Evolutionary conservation across 2,888 invertebrate genomes (phyloP).

Genomic region (Ophioninae sp.): DNA sequence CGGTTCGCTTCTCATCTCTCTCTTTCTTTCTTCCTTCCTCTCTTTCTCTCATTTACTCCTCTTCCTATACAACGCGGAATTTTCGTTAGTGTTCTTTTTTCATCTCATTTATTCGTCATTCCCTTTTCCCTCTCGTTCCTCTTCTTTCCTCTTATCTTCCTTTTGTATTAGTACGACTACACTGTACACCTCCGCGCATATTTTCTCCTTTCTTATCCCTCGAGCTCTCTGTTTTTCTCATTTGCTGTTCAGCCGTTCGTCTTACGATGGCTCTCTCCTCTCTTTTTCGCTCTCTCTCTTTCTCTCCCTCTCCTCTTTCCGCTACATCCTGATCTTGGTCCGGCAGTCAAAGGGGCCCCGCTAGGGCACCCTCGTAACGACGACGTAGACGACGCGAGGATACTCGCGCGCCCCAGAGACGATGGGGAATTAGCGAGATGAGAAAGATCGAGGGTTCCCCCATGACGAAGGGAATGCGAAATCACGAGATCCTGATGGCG

Average conservation of each 20-base stretch:
- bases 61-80: constrained; percentile 38
- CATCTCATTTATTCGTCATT: constrained; percentile 43
- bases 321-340: constrained; percentile 57
- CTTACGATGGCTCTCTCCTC: constrained; percentile 43
- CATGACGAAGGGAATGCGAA: constrained; percentile 62
- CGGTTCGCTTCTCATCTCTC: constrained; percentile 51
- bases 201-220: constrained; percentile 41
- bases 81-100: constrained; percentile 42
- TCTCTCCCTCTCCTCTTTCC: constrained; percentile 27
- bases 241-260: constrained; percentile 39
- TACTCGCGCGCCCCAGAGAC: constrained; percentile 49
- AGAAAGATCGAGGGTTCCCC: constrained; percentile 49
- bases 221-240: constrained; percentile 33
- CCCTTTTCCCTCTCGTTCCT: constrained; percentile 35
- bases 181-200: constrained; percentile 42
- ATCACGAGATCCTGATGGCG: constrained; percentile 32
- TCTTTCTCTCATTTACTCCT: constrained; percentile 60
- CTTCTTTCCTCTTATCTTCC: constrained; percentile 42
- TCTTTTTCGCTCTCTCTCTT: constrained; percentile 41
- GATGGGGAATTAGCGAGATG: constrained; percentile 60
- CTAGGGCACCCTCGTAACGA: constrained; percentile 60
- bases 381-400: constrained; percentile 50
- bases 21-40: constrained; percentile 40
- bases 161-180: constrained; percentile 45
- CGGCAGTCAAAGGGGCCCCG: constrained; percentile 60